Evolutionary conservation across 2,113 vertebrate species (phyloP).

Genomic region (Terrapene triunguis): DNA sequence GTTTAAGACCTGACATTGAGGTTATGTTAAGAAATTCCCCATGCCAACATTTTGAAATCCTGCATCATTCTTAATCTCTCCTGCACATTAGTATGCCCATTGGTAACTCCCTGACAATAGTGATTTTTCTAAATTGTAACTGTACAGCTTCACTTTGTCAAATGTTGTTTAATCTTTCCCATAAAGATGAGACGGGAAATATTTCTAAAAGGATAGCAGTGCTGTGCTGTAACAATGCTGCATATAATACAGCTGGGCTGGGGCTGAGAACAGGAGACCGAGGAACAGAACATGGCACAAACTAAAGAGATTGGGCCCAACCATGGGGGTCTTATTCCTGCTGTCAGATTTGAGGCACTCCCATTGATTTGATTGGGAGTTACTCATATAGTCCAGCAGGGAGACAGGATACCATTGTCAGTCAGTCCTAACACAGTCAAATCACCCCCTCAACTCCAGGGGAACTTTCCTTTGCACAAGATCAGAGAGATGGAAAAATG

Average conservation of each 20-base stretch:
- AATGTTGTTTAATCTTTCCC: not conserved
- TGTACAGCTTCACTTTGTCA: not conserved
- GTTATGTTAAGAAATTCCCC: not conserved
- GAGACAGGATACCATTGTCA: not conserved
- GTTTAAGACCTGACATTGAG: not conserved
- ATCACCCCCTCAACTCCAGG: not conserved
- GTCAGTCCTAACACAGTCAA: not conserved
- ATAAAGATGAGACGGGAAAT: not conserved
- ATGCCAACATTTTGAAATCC: not conserved
- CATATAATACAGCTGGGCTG: not conserved
- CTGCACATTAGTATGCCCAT: not conserved
- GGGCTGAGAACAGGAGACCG: not conserved
- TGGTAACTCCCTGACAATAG: not conserved
- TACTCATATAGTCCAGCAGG: not conserved
- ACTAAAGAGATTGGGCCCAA: not conserved
- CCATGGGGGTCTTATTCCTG: not conserved
- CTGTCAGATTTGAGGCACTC: not conserved
- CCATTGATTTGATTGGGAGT: not conserved
- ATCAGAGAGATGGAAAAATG: conserved; percentile 28
- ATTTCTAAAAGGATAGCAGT: not conserved
- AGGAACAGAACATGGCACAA: not conserved
- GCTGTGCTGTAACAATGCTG: not conserved
- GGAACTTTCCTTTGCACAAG: not conserved
- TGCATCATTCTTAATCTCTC: not conserved
- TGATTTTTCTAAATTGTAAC: not conserved